Conservation (phyloP, 2,113 vertebrate species). For the Rhabdomys dilectus region DNA sequence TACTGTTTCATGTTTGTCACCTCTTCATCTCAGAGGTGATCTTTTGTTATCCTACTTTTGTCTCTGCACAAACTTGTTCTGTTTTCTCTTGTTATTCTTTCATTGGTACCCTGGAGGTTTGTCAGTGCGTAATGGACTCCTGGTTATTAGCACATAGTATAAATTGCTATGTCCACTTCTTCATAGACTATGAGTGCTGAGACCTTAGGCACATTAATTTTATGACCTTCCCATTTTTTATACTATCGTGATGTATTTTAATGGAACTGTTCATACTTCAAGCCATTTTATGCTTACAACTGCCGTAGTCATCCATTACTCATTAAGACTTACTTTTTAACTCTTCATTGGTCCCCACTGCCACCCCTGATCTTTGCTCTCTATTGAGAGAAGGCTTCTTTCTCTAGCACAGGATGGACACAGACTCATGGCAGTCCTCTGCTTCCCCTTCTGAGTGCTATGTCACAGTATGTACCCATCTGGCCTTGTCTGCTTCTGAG, state of each 20-base stretch:
- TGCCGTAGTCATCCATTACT: background rate
- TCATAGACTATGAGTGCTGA: background rate
- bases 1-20: background rate
- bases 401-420: background rate
- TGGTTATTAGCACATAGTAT: background rate
- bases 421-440: background rate
- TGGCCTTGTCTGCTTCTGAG: background rate
- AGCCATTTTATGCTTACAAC: background rate
- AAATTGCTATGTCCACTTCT: background rate
- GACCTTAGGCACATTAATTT: background rate
- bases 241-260: background rate
- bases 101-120: background rate
- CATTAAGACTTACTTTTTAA: no score
- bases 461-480: background rate
- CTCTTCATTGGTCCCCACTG: background rate
- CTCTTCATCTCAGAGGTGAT: background rate
- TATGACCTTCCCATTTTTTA: background rate
- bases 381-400: background rate
- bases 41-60: background rate
- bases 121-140: background rate
- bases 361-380: background rate
- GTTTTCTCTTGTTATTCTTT: background rate
- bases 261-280: background rate
- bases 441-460: background rate
- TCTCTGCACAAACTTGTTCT: background rate